Evolutionary conservation across 2,113 vertebrate species (phyloP).

Genomic region (Arvicanthis niloticus): DNA sequence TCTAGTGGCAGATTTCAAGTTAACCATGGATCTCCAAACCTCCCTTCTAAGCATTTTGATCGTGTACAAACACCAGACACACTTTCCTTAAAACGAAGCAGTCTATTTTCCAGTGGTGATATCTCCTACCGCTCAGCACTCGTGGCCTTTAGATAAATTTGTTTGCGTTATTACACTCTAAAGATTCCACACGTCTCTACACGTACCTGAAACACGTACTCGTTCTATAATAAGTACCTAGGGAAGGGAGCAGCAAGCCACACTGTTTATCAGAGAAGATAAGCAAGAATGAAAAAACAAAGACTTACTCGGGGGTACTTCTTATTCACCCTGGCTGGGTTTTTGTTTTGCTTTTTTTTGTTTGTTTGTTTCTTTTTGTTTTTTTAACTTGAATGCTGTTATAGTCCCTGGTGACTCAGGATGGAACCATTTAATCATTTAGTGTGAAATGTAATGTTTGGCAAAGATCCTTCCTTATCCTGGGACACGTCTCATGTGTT

Average conservation of each 20-base stretch:
- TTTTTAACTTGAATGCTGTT: slow-evolving; percentile 39
- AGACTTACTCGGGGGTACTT: not conserved
- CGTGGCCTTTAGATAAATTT: not conserved
- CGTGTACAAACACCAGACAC: not conserved
- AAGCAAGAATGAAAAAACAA: not conserved
- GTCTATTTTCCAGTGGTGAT: not conserved
- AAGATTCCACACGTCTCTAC: not conserved
- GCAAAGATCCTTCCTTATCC: not conserved
- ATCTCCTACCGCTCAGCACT: not conserved
- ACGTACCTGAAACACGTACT: not conserved
- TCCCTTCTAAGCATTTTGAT: slow-evolving; percentile 19
- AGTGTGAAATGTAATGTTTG: not conserved
- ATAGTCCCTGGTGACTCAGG: not conserved
- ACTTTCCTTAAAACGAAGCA: not conserved
- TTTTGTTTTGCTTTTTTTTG: not conserved
- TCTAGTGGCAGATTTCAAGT: not conserved
- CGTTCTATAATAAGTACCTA: not conserved
- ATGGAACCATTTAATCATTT: slow-evolving; percentile 11
- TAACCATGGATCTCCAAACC: not conserved
- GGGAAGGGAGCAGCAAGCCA: not conserved
- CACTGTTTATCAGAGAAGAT: not conserved
- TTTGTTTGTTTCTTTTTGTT: not conserved
- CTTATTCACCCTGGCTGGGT: not conserved
- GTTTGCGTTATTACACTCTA: not conserved
- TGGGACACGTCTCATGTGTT: not conserved